Conservation (phyloP, 2,888 invertebrate species). For the Heliothis peltigera region DNA sequence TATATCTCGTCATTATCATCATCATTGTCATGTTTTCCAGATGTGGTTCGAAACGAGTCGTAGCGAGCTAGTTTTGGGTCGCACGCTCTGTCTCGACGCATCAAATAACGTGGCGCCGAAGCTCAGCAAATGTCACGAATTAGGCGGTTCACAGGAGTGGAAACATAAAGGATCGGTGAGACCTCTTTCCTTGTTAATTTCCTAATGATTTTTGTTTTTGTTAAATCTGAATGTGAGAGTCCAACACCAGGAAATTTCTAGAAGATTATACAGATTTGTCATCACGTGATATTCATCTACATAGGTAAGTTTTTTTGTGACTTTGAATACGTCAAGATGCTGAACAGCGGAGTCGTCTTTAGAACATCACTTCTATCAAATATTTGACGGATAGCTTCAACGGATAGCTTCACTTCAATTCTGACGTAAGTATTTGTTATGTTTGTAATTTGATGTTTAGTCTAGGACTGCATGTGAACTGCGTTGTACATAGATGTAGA, state of each 20-base stretch:
- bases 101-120: conserved; percentile 91
- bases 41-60: conserved; percentile 96
- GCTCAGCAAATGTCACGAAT: conserved; percentile 97
- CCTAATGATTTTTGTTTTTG: background rate
- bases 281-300: too few species aligned
- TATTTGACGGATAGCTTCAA: too few species aligned
- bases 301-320: too few species aligned
- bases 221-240: background rate
- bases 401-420: too few species aligned
- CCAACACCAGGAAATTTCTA: background rate
- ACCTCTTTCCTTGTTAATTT: background rate
- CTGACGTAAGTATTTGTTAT: conserved; percentile 11
- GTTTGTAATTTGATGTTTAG: conserved; percentile 8
- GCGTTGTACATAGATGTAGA: conserved; percentile 17
- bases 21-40: conserved; percentile 79
- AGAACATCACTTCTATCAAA: too few species aligned
- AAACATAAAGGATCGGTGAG: conserved; percentile 93
- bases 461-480: conserved; percentile 25
- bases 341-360: too few species aligned
- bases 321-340: too few species aligned
- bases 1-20: too few species aligned
- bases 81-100: conserved; percentile 96
- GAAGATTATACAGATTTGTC: too few species aligned
- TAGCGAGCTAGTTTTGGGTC: conserved; percentile 95
- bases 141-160: conserved; percentile 98